Percentiles rank a stretch among this genome's conserved stretches.
phyloP scores from a whole-genome alignment of 2,113 vertebrate species.

The Hemiscyllium ocellatum region DNA sequence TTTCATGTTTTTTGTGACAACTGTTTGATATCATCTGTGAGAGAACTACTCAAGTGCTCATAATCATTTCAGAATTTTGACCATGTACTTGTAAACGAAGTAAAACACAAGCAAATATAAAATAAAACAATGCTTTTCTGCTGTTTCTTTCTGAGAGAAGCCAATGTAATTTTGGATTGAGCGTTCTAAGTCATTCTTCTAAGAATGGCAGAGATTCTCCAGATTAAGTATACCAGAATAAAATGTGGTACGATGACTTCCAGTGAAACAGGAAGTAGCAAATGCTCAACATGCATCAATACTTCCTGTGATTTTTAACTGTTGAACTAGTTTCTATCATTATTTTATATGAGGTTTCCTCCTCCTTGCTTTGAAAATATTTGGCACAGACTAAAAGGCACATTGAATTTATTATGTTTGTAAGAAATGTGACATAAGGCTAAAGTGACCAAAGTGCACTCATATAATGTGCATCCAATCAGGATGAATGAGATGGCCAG shows the following conservation, averaged over 20 bases:
- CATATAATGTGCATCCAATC: not conserved
- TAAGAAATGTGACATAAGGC: not conserved
- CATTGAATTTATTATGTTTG: not conserved
- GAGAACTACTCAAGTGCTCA: not conserved
- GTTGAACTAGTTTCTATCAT: not conserved
- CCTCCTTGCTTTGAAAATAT: not conserved
- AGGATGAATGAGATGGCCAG: not conserved
- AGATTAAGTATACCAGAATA: not conserved
- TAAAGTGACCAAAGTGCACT: not conserved
- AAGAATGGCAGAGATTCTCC: not conserved
- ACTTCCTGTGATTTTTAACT: not conserved
- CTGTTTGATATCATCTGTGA: not conserved
- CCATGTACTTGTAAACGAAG: not conserved
- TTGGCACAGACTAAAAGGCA: not conserved
- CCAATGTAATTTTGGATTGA: not conserved
- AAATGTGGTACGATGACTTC: not conserved
- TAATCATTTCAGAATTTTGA: not conserved
- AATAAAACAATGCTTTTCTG: not conserved
- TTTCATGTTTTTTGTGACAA: not conserved
- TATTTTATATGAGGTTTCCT: not conserved
- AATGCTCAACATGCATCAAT: not conserved
- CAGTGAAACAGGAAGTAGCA: not conserved
- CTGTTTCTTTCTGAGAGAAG: not conserved
- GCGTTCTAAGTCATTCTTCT: not conserved
- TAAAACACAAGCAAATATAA: not conserved